These are phyloP conservation scores for Philonicus albiceps DNA, from an alignment of 2,888 invertebrate species.

Conservation along the genomic window DNA sequence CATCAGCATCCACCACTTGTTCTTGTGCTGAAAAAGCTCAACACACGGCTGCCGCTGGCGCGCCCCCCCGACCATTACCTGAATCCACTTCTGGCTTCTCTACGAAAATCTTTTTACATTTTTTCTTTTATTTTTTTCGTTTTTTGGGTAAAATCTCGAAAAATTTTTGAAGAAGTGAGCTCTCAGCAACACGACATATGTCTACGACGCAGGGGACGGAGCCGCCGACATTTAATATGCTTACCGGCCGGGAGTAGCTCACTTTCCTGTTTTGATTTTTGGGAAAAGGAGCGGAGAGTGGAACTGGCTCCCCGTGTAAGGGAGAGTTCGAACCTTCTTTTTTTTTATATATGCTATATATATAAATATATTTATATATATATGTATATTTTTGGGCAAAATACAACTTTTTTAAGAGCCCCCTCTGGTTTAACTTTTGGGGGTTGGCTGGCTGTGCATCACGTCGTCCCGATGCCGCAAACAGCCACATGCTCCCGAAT, in stretches of 20 bases:
- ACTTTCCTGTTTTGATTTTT: conserved; percentile 34
- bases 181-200: conserved; percentile 42
- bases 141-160: conserved; percentile 8
- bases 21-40: conserved; percentile 21
- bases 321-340: conserved; percentile 18
- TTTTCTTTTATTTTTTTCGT: no score
- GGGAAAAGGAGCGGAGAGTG: background rate
- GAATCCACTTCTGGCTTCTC: background rate
- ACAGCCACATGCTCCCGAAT: conserved; percentile 20
- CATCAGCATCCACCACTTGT: conserved; percentile 30
- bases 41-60: background rate
- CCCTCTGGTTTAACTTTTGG: background rate
- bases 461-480: background rate
- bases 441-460: background rate
- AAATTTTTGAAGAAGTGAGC: conserved; percentile 23
- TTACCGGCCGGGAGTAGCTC: conserved; percentile 14
- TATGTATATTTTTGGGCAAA: background rate
- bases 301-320: background rate
- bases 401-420: conserved; percentile 32
- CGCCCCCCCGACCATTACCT: background rate
- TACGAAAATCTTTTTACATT: conserved; percentile 13
- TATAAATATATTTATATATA: background rate
- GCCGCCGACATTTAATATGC: conserved; percentile 22
- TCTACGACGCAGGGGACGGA: background rate
- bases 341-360: no score